Percentiles rank a stretch among this genome's conserved stretches.
Evolutionary conservation across 1,140 invertebrate species (phyloP).

Genomic region (Choristoneura fumiferana): DNA sequence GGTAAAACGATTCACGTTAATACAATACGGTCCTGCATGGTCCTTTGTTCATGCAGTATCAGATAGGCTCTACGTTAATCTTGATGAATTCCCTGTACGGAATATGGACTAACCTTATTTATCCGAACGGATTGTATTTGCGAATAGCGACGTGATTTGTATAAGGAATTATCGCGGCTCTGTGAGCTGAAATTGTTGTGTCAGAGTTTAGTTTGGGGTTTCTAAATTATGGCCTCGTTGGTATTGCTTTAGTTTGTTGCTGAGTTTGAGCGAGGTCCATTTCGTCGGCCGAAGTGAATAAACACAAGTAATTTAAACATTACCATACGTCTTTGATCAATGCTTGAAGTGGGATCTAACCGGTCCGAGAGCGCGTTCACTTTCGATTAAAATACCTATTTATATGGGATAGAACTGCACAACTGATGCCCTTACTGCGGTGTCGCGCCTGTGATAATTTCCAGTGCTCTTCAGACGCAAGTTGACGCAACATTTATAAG

Average conservation of each 20-base stretch:
- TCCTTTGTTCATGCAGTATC: conserved; percentile 9
- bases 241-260: conserved; percentile 2
- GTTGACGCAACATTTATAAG: too few relatives aligned
- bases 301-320: background rate
- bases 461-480: too few relatives aligned
- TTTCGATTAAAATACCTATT: too few relatives aligned
- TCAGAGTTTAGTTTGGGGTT: conserved; percentile 18
- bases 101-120: conserved; percentile 1
- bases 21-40: background rate
- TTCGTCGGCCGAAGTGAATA: background rate
- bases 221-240: background rate
- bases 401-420: too few relatives aligned
- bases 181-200: conserved; percentile 13
- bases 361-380: too few relatives aligned
- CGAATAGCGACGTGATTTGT: conserved; percentile 8
- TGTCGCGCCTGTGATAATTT: too few relatives aligned
- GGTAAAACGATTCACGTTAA: background rate
- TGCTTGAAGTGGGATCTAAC: too few relatives aligned
- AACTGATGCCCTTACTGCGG: too few relatives aligned
- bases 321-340: too few relatives aligned
- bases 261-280: background rate
- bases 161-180: conserved; percentile 13
- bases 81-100: conserved; percentile 2
- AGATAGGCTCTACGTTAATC: conserved; percentile 10
- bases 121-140: background rate